Evolutionary conservation across 2,888 invertebrate species (phyloP), one percentile per base, ranked within the genome.

Genomic region (Phortica magna): DNA sequence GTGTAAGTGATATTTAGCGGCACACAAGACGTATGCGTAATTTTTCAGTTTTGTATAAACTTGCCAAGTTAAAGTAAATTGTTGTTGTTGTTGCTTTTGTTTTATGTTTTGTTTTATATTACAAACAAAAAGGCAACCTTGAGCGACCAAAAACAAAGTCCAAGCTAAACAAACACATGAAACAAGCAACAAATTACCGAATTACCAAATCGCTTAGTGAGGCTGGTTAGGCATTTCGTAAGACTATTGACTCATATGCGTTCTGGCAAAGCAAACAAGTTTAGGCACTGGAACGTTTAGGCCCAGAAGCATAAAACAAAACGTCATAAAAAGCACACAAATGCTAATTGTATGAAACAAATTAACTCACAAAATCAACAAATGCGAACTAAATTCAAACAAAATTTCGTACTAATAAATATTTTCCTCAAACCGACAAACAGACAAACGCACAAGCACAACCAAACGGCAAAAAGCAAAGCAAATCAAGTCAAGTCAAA

Each of bases 171-270:
- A 75, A 75, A 71, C 68, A 42, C 31, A 22, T 19, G 7, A 22
- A 53, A 72, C 68, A 42, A 12, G 19, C 12, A 42, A 43, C 68
- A 59, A 57, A 65, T 48, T 48, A 12, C 1, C 5, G 48, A 48
- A 76, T 68, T 70, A 39, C 59, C 39, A 76, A 67, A 78, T 65
- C 48, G 48, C 73, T 77, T 77, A 76, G 82, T 85, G 86, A 82
- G 88, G 83, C 79, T 86, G 88, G 88, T 84, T 87, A 82, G 84
- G 84, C 84, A 87, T 76, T 74, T 68, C 73, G 64, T 73, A 22
- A 53, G 74, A 87, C 86, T 85, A 85, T 86, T 87, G 81, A 83
- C 88, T 87, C 88, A 84, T 81, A 81, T 59, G 67, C 68, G 48
- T 2, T 48, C 10, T 9, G 48, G 48, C 9, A 43, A 43, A 43